Base-by-base conservation (phyloP, 2,888 invertebrate genomes). In the Lasius fuliginosus region DNA sequence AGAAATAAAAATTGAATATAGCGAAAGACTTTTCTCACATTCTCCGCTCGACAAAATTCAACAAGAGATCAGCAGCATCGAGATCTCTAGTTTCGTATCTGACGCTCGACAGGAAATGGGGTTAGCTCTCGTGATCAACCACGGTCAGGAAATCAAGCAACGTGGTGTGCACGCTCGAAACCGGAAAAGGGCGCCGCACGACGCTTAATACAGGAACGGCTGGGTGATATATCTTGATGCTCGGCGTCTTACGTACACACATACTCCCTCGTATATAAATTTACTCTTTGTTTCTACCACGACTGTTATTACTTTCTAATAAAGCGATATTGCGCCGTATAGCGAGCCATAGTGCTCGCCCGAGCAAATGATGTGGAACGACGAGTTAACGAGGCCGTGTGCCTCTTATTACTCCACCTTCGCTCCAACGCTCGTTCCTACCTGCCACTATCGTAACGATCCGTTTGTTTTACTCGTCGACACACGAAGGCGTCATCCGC, bases 221-320 rank as follows among this genome's bases (percentile, higher is more conserved):
- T 30, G 69, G 82, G 86, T 82, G 89, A 89, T 89, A 89, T 86
- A 89, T 89, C 89, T 88, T 84, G 86, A 82, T 79, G 79, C 68
- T 30, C 36, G 64, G 87, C 82, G 83, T 87, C 90, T 83, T 85
- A 83, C 81, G 85, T 76, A 83, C 85, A 83, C 88, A 83, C 85
- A 83, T 82, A 53, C 8, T 8, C 58, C 64, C 62, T 36, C 36
- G 86, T 53, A 79, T 82, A 90, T 90, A 89, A 92, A 92, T 91
- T 91, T 83, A 60, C 86, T 79, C 89, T 85, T 90, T 89, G 87
- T 89, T 90, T 87, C 86, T 60, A 58, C 79, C 76, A 36, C 65
- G 89, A 90, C 92, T 92, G 89, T 92, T 92, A 92, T 92, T 92
- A 90, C 91, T 91, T 92, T 92, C 92, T 92, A 92, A 92, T 92